A percentile compares a stretch with the other conserved stretches of the same genome.
These are phyloP conservation scores for Metellina segmentata DNA, from an alignment of 2,888 invertebrate species.

Conservation along the genomic window DNA sequence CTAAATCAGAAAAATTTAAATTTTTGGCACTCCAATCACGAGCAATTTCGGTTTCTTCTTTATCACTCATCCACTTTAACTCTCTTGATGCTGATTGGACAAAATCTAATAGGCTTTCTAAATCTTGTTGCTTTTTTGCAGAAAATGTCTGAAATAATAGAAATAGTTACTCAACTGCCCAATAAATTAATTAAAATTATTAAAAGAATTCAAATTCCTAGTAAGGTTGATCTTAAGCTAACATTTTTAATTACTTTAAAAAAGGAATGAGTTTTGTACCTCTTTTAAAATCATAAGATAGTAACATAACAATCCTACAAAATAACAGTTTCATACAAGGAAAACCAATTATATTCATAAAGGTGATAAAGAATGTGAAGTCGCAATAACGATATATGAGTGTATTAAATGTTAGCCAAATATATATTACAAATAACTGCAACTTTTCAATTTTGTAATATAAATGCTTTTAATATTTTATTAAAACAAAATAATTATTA, in stretches of 20 bases:
- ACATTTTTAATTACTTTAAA: not conserved
- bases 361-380: too few species aligned
- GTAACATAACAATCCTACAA: not conserved
- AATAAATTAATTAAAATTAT: not conserved
- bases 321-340: not conserved
- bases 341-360: too few species aligned
- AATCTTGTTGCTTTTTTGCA: conserved; percentile 40
- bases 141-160: conserved; percentile 11
- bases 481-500: too few species aligned
- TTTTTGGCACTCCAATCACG: conserved; percentile 98
- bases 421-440: too few species aligned
- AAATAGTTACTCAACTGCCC: not conserved
- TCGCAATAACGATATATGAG: too few species aligned
- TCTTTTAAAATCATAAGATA: too few species aligned
- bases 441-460: too few species aligned
- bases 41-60: conserved; percentile 95
- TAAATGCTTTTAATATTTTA: too few species aligned
- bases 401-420: too few species aligned
- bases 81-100: conserved; percentile 96
- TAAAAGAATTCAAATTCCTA: not conserved
- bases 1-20: conserved; percentile 93
- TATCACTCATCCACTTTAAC: conserved; percentile 97
- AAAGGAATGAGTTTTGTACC: not conserved
- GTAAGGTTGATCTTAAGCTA: not conserved
- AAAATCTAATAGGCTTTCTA: conserved; percentile 91